Evolutionary conservation across 35 echinoderm and acorn worm species (phyloP).

Genomic region (Apostichopus japonicus): DNA sequence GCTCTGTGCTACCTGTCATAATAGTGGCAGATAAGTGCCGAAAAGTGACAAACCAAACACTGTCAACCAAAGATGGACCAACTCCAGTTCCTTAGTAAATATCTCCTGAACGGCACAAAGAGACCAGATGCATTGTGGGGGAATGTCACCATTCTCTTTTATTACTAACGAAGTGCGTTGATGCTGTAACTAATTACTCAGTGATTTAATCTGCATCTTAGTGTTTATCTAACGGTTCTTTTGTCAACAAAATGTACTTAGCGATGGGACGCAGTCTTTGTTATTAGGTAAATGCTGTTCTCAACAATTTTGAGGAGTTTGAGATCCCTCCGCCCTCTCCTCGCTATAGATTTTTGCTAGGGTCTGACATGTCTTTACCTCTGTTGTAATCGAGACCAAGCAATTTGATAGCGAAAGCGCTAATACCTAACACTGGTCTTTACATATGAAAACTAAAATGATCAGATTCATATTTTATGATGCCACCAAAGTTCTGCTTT

Average conservation of each 20-base stretch:
- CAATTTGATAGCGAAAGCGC: no score
- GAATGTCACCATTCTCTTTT: not conserved
- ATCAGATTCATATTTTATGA: no score
- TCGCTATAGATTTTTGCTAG: not conserved
- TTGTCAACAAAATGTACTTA: not conserved
- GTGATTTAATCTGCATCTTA: not conserved
- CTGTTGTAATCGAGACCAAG: not conserved
- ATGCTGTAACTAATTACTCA: conserved; percentile 13
- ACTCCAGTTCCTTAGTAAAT: not conserved
- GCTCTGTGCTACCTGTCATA: not conserved
- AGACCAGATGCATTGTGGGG: not conserved
- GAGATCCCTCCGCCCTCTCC: not conserved
- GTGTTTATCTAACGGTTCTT: not conserved
- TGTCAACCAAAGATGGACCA: not conserved
- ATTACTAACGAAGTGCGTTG: not conserved
- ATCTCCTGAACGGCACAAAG: not conserved
- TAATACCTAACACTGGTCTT: no score
- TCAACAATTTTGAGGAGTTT: not conserved
- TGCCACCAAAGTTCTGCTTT: no score
- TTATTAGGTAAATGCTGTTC: not conserved
- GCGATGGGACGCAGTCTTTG: no score
- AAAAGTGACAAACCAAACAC: not conserved
- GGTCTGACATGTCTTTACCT: not conserved
- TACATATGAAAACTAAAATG: no score
- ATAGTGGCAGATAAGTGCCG: not conserved